A percentile compares a stretch with the other conserved stretches of the same genome.
Conservation (phyloP, 2,113 vertebrate species). For the Carassius gibelio region DNA sequence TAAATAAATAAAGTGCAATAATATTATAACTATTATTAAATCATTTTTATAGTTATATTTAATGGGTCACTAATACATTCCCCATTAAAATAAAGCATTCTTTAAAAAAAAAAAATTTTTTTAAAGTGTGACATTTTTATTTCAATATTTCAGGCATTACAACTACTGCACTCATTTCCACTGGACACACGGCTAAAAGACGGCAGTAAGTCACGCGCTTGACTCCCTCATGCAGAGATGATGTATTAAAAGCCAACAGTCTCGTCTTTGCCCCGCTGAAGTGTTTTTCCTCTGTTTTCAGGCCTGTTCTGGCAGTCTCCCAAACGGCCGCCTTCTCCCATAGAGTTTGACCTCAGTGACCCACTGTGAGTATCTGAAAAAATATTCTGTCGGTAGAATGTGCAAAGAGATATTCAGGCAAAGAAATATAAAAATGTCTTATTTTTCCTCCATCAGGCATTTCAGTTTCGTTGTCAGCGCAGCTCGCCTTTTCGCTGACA, state of each 20-base stretch:
- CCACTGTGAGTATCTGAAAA: constrained; percentile 83
- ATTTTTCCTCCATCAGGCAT: constrained; percentile 79
- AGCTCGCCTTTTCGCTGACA: constrained; percentile 86
- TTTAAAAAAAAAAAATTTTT: too few species aligned
- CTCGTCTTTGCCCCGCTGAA: neutral
- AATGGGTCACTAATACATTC: neutral
- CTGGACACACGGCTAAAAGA: constrained; percentile 95
- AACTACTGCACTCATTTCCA: constrained; percentile 95
- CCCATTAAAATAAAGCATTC: neutral
- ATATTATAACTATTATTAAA: too few species aligned
- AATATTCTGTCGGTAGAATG: neutral
- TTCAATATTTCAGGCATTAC: constrained; percentile 80
- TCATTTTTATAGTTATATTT: too few species aligned
- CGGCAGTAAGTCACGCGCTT: constrained; percentile 84
- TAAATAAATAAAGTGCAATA: too few species aligned
- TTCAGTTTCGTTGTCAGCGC: constrained; percentile 87
- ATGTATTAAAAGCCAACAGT: neutral
- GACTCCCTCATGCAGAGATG: neutral
- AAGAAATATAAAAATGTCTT: neutral
- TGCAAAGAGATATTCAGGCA: neutral
- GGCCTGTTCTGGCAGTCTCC: constrained; percentile 99
- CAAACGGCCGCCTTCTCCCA: constrained; percentile 91
- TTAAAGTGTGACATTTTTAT: neutral
- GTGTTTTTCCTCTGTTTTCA: constrained; percentile 61
- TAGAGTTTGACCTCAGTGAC: constrained; percentile 90